Evolutionary conservation across 2,797 vertebrate species (phyloP), one percentile per base, ranked within the genome.

Genomic region (Acanthurus tractus): DNA sequence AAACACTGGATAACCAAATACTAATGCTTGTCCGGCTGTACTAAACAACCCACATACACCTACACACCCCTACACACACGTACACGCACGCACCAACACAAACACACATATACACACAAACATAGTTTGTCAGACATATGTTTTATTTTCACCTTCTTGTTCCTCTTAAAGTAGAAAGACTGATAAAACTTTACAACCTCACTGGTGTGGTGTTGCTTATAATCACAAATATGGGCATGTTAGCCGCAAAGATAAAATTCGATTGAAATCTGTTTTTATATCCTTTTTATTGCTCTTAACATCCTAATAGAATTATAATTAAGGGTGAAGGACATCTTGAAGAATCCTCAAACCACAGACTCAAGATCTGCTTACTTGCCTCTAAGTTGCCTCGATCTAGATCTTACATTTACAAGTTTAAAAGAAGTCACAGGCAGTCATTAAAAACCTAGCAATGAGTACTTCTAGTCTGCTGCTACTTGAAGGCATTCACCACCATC

Each of bases 401-500:
- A 64, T 36, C 45, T 63, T 46, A 11, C 29, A 20, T 62, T 65
- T 23, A 55, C 3, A 70, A 55, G 53, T 79, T 48, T 63, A 54
- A 72, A 71, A 55, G 18, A 29, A 40, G 20, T 59, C 15, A 49
- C 4, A 14, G 29, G 34, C 38, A 23, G 61, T 52, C 71, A 53
- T 75, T 68, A 74, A 7, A 34, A 69, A 78, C n/a, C 11, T n/a
- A 15, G 20, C 1, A 0, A 23, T 68, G 40, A 46, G 70, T 71
- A 40, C 52, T 79, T 13, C 22, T 48, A 64, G 55, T 55, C 23
- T 62, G 42, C 63, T 76, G 44, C 82, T 72, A 79, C 86, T 78
- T 84, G 77, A 82, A 85, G 79, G 68, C 79, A 83, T 76, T 83
- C 79, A 73, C 63, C 67, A 48, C 45, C 65, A 75, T 67, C 20